These are phyloP conservation scores for Anastrepha obliqua DNA, from an alignment of 1,140 invertebrate species.

Conservation along the genomic window DNA sequence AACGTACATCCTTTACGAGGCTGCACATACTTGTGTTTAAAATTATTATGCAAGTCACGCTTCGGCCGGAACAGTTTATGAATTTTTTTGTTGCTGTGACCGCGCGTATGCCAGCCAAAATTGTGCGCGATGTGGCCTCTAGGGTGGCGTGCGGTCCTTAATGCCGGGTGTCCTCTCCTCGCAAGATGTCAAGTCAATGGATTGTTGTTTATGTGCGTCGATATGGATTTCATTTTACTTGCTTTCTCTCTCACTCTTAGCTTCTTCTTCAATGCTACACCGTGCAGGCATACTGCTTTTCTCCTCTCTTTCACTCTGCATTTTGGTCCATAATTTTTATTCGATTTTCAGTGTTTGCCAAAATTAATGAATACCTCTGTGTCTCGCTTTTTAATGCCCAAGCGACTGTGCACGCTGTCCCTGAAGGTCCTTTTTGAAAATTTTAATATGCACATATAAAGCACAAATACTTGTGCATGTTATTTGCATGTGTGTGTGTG, in stretches of 20 bases:
- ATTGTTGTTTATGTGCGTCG: background rate
- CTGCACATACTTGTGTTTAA: background rate
- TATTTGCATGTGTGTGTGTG: background rate
- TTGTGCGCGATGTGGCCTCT: background rate
- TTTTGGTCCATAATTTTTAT: background rate
- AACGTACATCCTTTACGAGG: background rate
- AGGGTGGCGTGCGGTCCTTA: background rate
- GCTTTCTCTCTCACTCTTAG: background rate
- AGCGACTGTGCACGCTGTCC: background rate
- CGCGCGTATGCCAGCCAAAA: background rate
- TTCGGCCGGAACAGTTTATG: slow-evolving; percentile 52
- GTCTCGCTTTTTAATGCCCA: background rate
- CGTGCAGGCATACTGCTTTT: background rate
- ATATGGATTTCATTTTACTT: background rate
- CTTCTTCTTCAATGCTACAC: too few relatives aligned
- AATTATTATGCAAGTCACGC: slow-evolving; percentile 56
- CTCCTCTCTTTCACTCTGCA: background rate
- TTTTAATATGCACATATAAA: background rate
- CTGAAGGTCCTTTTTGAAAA: background rate
- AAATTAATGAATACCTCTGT: slow-evolving; percentile 29
- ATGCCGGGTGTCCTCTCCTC: background rate
- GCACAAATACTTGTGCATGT: too few relatives aligned
- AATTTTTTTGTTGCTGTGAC: background rate
- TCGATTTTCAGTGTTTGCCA: slow-evolving; percentile 34
- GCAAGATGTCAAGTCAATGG: background rate